Base-by-base conservation (phyloP, 2,888 invertebrate species). In the Epirrhoe alternata region DNA sequence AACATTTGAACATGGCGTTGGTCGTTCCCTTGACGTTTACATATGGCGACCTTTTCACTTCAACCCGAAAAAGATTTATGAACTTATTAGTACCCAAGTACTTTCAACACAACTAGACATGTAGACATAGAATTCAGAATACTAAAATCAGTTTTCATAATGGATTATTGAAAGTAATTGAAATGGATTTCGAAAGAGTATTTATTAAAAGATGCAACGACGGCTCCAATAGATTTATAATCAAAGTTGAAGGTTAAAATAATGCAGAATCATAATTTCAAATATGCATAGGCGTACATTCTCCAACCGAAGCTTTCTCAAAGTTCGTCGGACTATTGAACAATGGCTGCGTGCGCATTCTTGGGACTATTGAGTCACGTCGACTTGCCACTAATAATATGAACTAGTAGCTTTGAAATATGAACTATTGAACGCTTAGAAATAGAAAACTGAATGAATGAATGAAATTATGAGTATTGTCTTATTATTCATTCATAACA, bases 311-410 rank as follows among this genome's bases (percentile, higher is more conserved):
- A 83, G 85, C 84, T 86, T 85, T 83, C 77, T 75, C 74, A 81
- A 85, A 85, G 89, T 89, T 90, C 86, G 84, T 80, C 82, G 86
- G 79, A 83, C 87, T 79, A 75, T 76, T 77, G 83, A 85, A 89
- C 87, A 88, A 89, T 87, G 85, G 84, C 81, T 83, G 78, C 77
- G 76, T 73, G 80, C 79, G 76, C 77, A 81, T 80, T 81, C 81
- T 79, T 70, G 72, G 69, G 71, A 76, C 79, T 78, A 81, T 84
- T 85, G 84, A 87, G 84, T 84, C 85, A 85, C 83, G 83, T 81
- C 76, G 71, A 74, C 73, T 76, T 78, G 66, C 47, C 14, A 47
- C 78, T 75, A 79, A 79, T 80, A 80, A 81, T 57, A 61, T 24
- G 24, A 24, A 24, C 24, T 24, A 24, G 24, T 3, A 60, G 66